Evolutionary conservation across 1,140 invertebrate species (phyloP).

Genomic region (Rhopalosiphum maidis): DNA sequence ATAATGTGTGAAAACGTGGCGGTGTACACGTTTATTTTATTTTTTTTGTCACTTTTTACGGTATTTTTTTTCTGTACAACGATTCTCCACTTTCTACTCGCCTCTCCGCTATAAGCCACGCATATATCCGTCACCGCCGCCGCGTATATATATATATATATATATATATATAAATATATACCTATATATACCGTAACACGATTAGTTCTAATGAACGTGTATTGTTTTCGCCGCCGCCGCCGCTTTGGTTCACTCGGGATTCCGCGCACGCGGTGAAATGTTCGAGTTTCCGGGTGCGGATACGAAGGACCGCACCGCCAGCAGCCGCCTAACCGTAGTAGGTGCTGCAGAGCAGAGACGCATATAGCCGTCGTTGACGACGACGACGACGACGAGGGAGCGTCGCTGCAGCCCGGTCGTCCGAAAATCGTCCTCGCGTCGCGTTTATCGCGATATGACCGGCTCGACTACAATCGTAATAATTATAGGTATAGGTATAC

Average conservation of each 20-base stretch:
- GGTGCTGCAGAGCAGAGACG: background rate
- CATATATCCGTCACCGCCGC: background rate
- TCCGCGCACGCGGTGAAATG: slow-evolving; percentile 16
- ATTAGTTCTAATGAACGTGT: slow-evolving; percentile 55
- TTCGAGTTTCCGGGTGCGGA: slow-evolving; percentile 19
- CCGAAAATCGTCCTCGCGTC: background rate
- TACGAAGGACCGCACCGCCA: background rate
- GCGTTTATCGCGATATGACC: background rate
- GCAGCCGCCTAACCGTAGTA: background rate
- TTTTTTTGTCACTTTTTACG: background rate
- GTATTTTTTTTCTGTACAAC: background rate
- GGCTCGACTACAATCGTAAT: background rate
- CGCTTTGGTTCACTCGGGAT: slow-evolving; percentile 28
- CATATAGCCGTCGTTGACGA: background rate
- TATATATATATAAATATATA: background rate
- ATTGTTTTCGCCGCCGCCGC: slow-evolving; percentile 21
- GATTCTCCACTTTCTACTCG: background rate
- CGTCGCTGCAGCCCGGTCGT: background rate
- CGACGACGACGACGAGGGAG: background rate
- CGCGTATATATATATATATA: background rate
- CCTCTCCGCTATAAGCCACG: background rate
- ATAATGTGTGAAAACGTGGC: slow-evolving; percentile 6
- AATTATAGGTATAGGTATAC: background rate
- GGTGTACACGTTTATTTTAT: background rate
- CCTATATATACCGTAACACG: slow-evolving; percentile 24